phyloP scores from a whole-genome alignment of 2,888 invertebrate species.

The Coelogynopora nodosa region DNA sequence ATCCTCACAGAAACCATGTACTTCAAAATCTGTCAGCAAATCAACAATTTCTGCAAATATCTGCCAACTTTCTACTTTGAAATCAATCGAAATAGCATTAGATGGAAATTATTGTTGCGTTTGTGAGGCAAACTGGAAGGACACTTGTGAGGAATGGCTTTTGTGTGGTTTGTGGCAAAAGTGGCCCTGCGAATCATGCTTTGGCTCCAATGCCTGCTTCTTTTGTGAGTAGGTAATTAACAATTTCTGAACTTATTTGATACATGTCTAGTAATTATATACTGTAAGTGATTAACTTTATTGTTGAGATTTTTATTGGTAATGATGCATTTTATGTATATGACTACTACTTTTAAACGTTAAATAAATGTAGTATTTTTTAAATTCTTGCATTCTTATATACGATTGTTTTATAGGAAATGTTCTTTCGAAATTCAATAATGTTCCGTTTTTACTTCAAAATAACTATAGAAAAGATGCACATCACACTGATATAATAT shows the following conservation, averaged over 20 bases:
- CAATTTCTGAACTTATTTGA: not conserved
- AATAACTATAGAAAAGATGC: not conserved
- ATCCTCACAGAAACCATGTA: no score
- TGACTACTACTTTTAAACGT: not conserved
- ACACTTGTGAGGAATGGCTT: not conserved
- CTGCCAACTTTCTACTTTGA: not conserved
- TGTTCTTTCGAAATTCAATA: not conserved
- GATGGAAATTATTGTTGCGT: not conserved
- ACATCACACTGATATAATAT: not conserved
- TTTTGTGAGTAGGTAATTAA: not conserved
- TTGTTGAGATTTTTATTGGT: not conserved
- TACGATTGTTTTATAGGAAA: not conserved
- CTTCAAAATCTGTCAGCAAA: no score
- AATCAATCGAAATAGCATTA: not conserved
- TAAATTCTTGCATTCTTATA: not conserved
- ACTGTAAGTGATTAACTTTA: not conserved
- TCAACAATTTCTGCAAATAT: not conserved
- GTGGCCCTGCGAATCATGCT: not conserved
- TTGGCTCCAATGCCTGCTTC: not conserved
- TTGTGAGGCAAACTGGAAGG: not conserved
- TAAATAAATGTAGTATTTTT: not conserved
- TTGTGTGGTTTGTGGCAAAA: not conserved
- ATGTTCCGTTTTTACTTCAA: not conserved
- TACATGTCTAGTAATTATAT: not conserved
- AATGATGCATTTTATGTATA: not conserved